These are phyloP conservation scores for Temnopleurus reevesii DNA, from an alignment of 53 echinoderm and acorn worm genomes.

Conservation along the genomic window DNA sequence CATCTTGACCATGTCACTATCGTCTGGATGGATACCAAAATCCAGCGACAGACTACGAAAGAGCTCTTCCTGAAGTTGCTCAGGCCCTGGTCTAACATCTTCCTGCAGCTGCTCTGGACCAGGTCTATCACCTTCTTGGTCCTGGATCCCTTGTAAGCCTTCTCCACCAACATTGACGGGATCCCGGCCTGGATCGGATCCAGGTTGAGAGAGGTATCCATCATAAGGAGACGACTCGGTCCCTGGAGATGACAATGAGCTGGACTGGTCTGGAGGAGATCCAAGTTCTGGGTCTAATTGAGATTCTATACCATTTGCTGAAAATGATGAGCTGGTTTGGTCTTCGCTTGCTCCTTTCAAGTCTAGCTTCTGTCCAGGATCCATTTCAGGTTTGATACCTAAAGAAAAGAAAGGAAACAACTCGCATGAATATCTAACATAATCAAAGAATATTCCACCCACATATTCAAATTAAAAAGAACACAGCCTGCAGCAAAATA, in stretches of 20 bases:
- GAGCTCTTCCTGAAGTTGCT: constrained; percentile 4
- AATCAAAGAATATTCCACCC: too few relatives aligned
- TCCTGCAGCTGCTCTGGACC: constrained; percentile 14
- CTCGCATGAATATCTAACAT: too few relatives aligned
- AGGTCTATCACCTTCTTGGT: constrained; percentile 19
- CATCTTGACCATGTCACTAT: constrained; percentile 70
- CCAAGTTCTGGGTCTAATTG: too few relatives aligned
- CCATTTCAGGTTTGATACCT: too few relatives aligned
- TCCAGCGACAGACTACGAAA: constrained; percentile 53
- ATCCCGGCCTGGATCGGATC: background rate
- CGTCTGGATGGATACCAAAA: constrained; percentile 73
- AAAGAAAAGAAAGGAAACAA: too few relatives aligned
- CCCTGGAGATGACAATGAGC: background rate
- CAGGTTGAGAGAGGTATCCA: background rate
- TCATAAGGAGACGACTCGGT: background rate
- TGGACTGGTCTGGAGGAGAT: background rate
- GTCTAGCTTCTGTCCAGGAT: too few relatives aligned
- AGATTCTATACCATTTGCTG: too few relatives aligned
- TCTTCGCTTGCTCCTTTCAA: too few relatives aligned
- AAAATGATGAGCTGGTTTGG: too few relatives aligned
- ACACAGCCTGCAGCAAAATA: too few relatives aligned
- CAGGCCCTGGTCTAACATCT: background rate
- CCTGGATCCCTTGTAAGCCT: constrained; percentile 2
- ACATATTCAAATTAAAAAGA: too few relatives aligned
- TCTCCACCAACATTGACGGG: constrained; percentile 31